Evolutionary conservation across 2,113 vertebrate genomes (phyloP), one percentile per base, ranked within the genome.

Genomic region (Melozone crissalis): DNA sequence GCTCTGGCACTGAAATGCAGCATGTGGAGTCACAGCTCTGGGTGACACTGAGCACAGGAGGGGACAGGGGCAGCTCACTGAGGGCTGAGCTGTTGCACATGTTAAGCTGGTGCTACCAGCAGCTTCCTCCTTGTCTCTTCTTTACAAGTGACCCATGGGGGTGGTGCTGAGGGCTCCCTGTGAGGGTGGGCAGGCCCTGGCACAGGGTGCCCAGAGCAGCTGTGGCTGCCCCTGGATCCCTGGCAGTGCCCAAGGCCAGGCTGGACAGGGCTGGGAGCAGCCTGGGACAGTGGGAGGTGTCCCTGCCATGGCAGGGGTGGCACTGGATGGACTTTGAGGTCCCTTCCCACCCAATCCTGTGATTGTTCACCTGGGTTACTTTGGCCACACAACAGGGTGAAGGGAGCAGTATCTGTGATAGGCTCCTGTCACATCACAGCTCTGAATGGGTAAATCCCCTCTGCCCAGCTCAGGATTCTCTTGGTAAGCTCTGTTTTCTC

Each of bases 221-320:
- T 41, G 47, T 3, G 62, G 39, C 8, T 83, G n/a, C n/a, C n/a
- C n/a, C 47, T 61, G 44, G 27, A 49, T 62, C 30, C 47, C 41
- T 83, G 63, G n/a, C 5, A 83, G 22, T 69, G 26, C 1, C 2
- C 63, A 2, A 77, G 55, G 30, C 55, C 30, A 55, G 71, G 47
- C 0, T 69, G 72, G 47, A 23, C 0, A 1, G n/a, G 16, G 24
- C n/a, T 62, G 2, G 39, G 47, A 83, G 41, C 47, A 76, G 0
- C 15, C 47, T 90, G 63, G 47, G 26, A n/a, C 3, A 26, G 26
- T 69, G 55, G 63, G 0, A 76, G 14, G 30, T 47, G 62, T 68
- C 62, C 39, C 39, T 89, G 41, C 24, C 30, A 18, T 35, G 71
- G 62, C 62, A 41, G 30, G n/a, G 11, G 2, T 30, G 46, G n/a